A percentile compares a stretch with the other conserved stretches of the same genome.
Conservation (phyloP, 53 echinoderm and acorn worm genomes). For the Luidia sarsii region DNA sequence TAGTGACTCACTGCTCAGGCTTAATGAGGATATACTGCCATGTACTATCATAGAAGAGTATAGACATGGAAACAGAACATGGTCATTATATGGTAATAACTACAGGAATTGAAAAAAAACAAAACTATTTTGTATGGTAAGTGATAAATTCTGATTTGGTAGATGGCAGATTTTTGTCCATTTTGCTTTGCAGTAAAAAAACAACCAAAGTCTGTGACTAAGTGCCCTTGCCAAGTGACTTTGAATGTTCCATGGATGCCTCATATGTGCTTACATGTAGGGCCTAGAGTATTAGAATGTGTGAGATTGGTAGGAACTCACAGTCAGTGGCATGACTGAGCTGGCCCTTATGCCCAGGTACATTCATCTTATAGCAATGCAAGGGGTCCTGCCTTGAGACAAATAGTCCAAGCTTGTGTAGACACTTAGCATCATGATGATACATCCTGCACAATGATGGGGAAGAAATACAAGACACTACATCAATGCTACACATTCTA, state of each 20-base stretch:
- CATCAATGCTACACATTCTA: not conserved
- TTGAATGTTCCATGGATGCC: too few species aligned
- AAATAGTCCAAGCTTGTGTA: conserved; percentile 72
- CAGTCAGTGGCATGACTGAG: not conserved
- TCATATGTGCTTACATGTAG: too few species aligned
- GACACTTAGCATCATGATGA: conserved; percentile 78
- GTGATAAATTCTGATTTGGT: not conserved
- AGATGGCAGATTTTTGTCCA: too few species aligned
- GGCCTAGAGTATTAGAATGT: too few species aligned
- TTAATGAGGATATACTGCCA: conserved; percentile 18
- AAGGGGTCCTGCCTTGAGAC: conserved; percentile 78
- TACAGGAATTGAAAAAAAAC: too few species aligned
- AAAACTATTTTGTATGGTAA: not conserved
- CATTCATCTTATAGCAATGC: conserved; percentile 71
- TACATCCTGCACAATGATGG: conserved; percentile 47
- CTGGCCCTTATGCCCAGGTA: not conserved
- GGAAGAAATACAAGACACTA: not conserved
- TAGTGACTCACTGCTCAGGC: conserved; percentile 76
- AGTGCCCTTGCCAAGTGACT: too few species aligned
- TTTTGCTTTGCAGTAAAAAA: too few species aligned
- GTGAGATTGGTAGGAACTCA: too few species aligned
- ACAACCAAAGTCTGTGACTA: too few species aligned
- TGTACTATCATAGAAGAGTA: conserved; percentile 2
- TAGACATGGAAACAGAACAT: not conserved
- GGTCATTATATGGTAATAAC: not conserved